A percentile compares a stretch with the other conserved stretches of the same genome.
Conservation (phyloP, 2,797 vertebrate genomes). For the Eupleurogrammus muticus region DNA sequence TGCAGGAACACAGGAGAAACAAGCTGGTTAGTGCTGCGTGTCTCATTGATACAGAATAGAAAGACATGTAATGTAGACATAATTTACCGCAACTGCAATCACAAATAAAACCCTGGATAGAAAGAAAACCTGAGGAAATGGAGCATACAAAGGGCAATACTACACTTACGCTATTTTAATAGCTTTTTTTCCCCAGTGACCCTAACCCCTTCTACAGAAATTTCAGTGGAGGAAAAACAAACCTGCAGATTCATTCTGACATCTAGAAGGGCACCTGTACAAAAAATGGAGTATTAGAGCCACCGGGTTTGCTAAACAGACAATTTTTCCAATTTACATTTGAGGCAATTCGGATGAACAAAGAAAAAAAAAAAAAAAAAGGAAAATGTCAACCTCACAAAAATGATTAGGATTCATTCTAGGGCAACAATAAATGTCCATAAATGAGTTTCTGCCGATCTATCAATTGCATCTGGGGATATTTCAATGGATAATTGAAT, state of each 20-base stretch:
- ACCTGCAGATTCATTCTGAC: background rate
- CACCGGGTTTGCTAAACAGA: no score
- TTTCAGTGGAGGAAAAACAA: background rate
- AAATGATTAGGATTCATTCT: background rate
- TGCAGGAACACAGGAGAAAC: slow-evolving; percentile 57
- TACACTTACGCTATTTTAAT: background rate
- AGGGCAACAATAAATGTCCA: no score
- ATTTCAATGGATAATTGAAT: background rate
- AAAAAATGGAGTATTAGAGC: background rate
- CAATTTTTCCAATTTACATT: no score
- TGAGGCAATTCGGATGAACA: no score
- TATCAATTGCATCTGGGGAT: background rate
- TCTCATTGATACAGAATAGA: background rate
- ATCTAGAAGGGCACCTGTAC: background rate
- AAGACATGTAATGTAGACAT: background rate
- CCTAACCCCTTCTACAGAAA: background rate
- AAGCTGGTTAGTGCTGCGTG: background rate
- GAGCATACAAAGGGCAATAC: background rate
- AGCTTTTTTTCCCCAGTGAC: background rate
- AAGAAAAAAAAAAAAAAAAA: background rate
- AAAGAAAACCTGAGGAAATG: background rate
- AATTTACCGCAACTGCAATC: background rate
- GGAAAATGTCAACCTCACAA: background rate
- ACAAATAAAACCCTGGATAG: background rate
- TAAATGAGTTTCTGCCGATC: background rate